Percentiles rank a stretch among this genome's conserved stretches.
Conservation (phyloP, 2,888 invertebrate species). For the Catocala fraxini region DNA sequence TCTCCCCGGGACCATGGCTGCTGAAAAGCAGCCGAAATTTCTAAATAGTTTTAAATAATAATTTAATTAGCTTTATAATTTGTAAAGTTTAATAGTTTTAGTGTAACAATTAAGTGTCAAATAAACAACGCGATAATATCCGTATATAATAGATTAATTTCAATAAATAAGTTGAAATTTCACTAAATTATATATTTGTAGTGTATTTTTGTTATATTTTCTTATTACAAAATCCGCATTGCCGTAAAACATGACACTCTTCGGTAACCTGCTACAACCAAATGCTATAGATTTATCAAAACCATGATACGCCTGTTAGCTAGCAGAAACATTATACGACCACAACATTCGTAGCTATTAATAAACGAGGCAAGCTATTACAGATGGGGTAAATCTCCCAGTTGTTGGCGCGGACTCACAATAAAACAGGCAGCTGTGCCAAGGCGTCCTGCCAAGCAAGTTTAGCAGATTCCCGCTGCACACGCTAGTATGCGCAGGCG, state of each 20-base stretch:
- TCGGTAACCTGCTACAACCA: slow-evolving; percentile 24
- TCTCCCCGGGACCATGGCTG: no score
- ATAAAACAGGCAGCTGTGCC: slow-evolving; percentile 73
- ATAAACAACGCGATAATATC: no score
- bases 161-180: no score
- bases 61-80: no score
- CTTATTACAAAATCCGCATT: slow-evolving; percentile 26
- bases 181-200: no score
- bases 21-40: no score
- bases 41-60: no score
- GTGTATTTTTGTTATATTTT: background rate
- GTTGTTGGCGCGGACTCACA: slow-evolving; percentile 73
- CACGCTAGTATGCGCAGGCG: slow-evolving; percentile 37
- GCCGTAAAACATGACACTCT: background rate
- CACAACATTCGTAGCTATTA: slow-evolving; percentile 68
- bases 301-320: slow-evolving; percentile 68
- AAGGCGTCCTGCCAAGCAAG: slow-evolving; percentile 77
- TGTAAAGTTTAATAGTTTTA: no score
- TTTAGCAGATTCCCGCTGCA: slow-evolving; percentile 56
- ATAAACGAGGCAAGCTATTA: slow-evolving; percentile 70
- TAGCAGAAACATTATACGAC: slow-evolving; percentile 64
- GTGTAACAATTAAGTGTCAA: no score
- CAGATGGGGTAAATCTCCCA: slow-evolving; percentile 72
- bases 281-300: slow-evolving; percentile 64
- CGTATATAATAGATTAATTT: no score